A percentile compares a stretch with the other conserved stretches of the same genome.
These are phyloP conservation scores for Ctenopoma kingsleyae DNA, from an alignment of 2,797 vertebrate genomes.

Conservation along the genomic window DNA sequence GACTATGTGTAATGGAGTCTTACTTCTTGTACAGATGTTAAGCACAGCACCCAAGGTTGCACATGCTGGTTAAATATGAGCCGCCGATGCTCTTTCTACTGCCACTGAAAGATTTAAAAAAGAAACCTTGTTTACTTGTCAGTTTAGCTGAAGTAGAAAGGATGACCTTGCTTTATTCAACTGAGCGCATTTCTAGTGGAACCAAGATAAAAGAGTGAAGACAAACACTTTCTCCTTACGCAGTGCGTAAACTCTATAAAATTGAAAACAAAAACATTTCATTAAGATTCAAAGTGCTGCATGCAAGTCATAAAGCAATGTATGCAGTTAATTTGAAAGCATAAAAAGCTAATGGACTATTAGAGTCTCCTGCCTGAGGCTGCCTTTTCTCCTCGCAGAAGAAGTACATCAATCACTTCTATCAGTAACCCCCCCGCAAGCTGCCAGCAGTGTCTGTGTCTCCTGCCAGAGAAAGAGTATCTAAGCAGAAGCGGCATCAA, in stretches of 20 bases:
- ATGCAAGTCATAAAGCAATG: slow-evolving; percentile 66
- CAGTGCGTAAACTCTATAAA: slow-evolving; percentile 46
- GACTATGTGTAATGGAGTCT: slow-evolving; percentile 30
- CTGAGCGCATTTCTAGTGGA: slow-evolving; percentile 18
- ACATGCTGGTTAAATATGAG: slow-evolving; percentile 36
- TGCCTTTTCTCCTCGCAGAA: slow-evolving; percentile 60
- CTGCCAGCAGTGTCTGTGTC: slow-evolving; percentile 57
- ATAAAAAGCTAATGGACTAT: slow-evolving; percentile 81
- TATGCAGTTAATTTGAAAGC: slow-evolving; percentile 77
- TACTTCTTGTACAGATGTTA: slow-evolving; percentile 51
- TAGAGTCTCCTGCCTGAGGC: slow-evolving; percentile 71
- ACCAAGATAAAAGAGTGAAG: slow-evolving; percentile 7
- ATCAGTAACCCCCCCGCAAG: slow-evolving; percentile 67
- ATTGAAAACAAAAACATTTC: slow-evolving; percentile 76
- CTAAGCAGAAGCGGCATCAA: slow-evolving; percentile 46
- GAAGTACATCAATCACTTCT: slow-evolving; percentile 77
- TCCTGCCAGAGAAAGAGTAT: slow-evolving; percentile 42
- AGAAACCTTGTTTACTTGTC: slow-evolving; percentile 34
- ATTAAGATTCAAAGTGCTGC: slow-evolving; percentile 74
- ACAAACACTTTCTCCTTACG: slow-evolving; percentile 19
- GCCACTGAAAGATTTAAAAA: slow-evolving; percentile 22
- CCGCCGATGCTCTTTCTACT: slow-evolving; percentile 30
- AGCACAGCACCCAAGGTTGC: slow-evolving; percentile 61
- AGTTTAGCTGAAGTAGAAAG: slow-evolving; percentile 27
- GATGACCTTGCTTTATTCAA: slow-evolving; percentile 43